Evolutionary conservation across 1,140 invertebrate genomes (phyloP), one percentile per base, ranked within the genome.

Genomic region (Sinonovacula constricta): DNA sequence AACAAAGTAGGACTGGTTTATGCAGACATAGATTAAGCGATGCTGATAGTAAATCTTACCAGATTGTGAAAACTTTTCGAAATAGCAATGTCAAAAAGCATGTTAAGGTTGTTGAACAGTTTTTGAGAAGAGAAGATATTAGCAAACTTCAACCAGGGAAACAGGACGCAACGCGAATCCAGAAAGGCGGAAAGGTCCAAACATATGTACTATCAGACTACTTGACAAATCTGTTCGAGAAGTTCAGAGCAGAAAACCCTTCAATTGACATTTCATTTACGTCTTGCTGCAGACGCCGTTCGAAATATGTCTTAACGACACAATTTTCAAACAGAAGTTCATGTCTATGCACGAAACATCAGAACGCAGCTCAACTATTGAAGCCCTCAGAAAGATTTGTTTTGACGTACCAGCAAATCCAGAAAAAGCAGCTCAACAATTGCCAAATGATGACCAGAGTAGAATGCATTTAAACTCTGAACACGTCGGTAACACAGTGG

Each of bases 81-180:
- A 34, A 28, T 22, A 63, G 71, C 33, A 36, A 49, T 36, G 71
- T 75, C 1, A 66, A 30, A 49, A 45, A 34, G 12, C 36, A 60
- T 54, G 5, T 39, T 10, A 49, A 45, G 12, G 28, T 22, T 22
- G 71, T 75, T 7, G 33, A 34, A 30, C 3, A n/a, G 14, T 75
- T 75, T 26, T 12, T 75, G 62, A 54, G 28, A 30, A 75, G 71
- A 33, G 74, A 77, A 45, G 74, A 77, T n/a, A 76, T 67, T 49
- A 76, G 72, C 34, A 67, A 49, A 59, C 54, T n/a, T 18, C 63
- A 63, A 15, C 63, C 72, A 22, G 72, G 53, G 10, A 76, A 76
- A 57, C 22, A 30, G 22, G 63, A 67, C 22, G 33, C 66, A 56
- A 76, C 36, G n/a, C 33, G 30, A 45, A 14, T 53, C 1, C 3